Base-by-base conservation (phyloP, 2,113 vertebrate species). In the Cervus canadensis region DNA sequence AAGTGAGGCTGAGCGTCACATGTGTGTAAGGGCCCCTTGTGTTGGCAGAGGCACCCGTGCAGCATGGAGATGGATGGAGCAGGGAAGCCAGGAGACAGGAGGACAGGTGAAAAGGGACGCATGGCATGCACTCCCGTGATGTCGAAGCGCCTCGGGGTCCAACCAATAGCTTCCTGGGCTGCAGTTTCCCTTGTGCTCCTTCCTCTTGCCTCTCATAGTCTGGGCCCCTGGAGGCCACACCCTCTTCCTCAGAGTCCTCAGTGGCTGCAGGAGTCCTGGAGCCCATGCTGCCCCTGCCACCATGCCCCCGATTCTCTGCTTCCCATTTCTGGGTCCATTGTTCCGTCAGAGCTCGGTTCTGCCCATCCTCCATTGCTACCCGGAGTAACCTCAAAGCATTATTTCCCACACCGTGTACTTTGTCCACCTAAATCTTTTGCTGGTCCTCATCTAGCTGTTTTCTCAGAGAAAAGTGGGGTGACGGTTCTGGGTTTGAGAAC, bases 111-210 rank as follows among this genome's bases (percentile, higher is more conserved):
- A 40, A 8, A 33, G 4, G 6, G 21, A 17, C 16, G 11, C 6
- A 2, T 3, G 1, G 19, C 0, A 0, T 45, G 78, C 2, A 1
- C 5, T 11, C 50, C 50, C 12, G 6, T 1, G 36, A 19, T 1
- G 6, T 16, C 28, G 17, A 30, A 3, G 17, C 4, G 2, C 3
- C 3, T 36, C 0, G 0, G n/a, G 15, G 60, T n/a, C 23, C 40
- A 19, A 40, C 40, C 7, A 2, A 28, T 14, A 71, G 67, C 67
- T 54, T 71, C 57, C 5, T 13, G 26, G 83, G 50, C 76, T 54
- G 26, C 5, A 1, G 23, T 21, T 52, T 9, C 13, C 9, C 25
- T 43, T 78, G n/a, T 4, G 3, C 50, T 26, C 23, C 45, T 71
- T 52, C 28, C 19, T 76, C 19, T 43, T 25, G 16, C 88, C 48